A percentile compares a stretch with the other conserved stretches of the same genome.
These are phyloP conservation scores for Ptychoptera contaminata DNA, from an alignment of 2,888 invertebrate species.

Conservation along the genomic window DNA sequence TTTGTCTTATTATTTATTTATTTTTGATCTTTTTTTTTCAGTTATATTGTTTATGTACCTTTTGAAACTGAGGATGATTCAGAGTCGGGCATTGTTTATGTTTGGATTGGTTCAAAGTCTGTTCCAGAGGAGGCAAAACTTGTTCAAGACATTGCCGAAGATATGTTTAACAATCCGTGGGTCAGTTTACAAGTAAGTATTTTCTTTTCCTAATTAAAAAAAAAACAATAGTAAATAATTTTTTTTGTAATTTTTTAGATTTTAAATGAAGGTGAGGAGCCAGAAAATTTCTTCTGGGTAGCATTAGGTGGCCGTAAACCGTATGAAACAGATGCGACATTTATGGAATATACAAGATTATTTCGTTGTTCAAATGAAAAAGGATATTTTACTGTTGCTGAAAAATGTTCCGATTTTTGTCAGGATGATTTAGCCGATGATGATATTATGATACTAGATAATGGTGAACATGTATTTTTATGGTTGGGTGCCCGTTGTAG, in stretches of 20 bases:
- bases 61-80: conserved; percentile 69
- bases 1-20: not conserved
- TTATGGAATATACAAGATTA: conserved; percentile 81
- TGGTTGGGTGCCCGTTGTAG: conserved; percentile 96
- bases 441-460: conserved; percentile 98
- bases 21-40: conserved; percentile 25
- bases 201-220: not conserved
- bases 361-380: conserved; percentile 99
- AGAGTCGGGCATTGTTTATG: conserved; percentile 80
- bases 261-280: conserved; percentile 85
- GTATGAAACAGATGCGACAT: conserved; percentile 77
- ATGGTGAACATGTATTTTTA: conserved; percentile 92
- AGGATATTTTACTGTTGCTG: conserved; percentile 96
- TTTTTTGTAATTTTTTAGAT: conserved; percentile 41
- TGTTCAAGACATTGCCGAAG: conserved; percentile 81
- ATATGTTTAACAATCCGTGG: conserved; percentile 77
- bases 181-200: conserved; percentile 53
- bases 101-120: conserved; percentile 82
- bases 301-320: conserved; percentile 83
- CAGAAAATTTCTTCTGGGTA: conserved; percentile 97
- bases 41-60: conserved; percentile 85
- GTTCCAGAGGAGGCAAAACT: conserved; percentile 74
- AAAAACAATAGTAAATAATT: not conserved
- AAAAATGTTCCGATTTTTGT: conserved; percentile 61
- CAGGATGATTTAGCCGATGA: conserved; percentile 98